phyloP scores from a whole-genome alignment of 2,888 invertebrate genomes.

The Oxytorus armatus region DNA sequence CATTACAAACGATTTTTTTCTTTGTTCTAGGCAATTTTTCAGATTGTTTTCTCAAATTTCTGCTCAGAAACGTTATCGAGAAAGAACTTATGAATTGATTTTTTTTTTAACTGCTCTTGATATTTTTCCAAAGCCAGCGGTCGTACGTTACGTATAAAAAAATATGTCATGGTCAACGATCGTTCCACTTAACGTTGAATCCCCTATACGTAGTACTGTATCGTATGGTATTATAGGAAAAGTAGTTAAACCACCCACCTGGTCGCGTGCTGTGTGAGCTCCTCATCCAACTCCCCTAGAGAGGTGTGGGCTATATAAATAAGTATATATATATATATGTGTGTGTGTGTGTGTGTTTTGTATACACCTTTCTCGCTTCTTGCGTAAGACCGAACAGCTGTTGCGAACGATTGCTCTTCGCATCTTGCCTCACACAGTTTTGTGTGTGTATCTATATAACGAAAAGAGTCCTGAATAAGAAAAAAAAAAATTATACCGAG shows the following conservation, averaged over 20 bases:
- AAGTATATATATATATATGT: conserved; percentile 10
- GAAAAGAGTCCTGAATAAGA: background rate
- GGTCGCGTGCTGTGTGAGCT: too few relatives aligned
- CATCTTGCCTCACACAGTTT: conserved; percentile 24
- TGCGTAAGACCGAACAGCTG: conserved; percentile 66
- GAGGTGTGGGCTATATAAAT: background rate
- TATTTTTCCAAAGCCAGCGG: background rate
- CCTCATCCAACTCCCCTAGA: too few relatives aligned
- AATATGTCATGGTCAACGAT: background rate
- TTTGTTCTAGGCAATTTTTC: too few relatives aligned
- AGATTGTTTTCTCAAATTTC: too few relatives aligned
- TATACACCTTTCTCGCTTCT: conserved; percentile 59
- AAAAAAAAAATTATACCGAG: too few relatives aligned
- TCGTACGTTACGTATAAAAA: background rate
- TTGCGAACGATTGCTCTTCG: conserved; percentile 51
- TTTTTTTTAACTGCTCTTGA: background rate
- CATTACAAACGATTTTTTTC: too few relatives aligned
- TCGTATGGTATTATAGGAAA: background rate
- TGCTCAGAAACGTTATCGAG: too few relatives aligned
- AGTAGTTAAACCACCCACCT: conserved; percentile 12
- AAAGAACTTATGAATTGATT: too few relatives aligned
- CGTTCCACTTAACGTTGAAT: background rate
- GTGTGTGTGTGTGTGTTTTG: too few relatives aligned
- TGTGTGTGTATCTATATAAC: background rate
- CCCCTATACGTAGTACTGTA: background rate